Conservation (phyloP, 1,140 invertebrate species). For the Lasaia peninsularis region DNA sequence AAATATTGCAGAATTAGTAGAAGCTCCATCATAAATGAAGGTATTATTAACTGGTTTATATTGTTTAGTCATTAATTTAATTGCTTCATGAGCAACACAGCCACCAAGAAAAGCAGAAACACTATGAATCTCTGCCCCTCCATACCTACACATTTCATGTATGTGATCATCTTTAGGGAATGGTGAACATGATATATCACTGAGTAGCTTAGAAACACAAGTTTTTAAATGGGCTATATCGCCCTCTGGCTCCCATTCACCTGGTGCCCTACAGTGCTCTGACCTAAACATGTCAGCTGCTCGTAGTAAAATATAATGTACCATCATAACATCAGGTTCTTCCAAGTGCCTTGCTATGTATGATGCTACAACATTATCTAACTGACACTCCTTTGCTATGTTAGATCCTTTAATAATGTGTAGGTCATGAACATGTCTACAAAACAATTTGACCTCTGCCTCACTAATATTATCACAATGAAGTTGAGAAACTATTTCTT, state of each 20-base stretch:
- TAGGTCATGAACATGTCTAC: constrained; percentile 90
- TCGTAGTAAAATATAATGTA: constrained; percentile 94
- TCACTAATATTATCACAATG: constrained; percentile 87
- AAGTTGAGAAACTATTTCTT: constrained; percentile 87
- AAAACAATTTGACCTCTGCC: constrained; percentile 88
- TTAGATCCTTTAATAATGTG: constrained; percentile 88
- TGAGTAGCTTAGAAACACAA: constrained; percentile 87
- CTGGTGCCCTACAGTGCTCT: constrained; percentile 94
- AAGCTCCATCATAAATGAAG: constrained; percentile 96
- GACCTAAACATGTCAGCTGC: constrained; percentile 93
- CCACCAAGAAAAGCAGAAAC: constrained; percentile 97
- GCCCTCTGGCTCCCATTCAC: constrained; percentile 92
- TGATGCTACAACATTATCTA: constrained; percentile 52
- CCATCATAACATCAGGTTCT: constrained; percentile 89
- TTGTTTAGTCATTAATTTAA: constrained; percentile 98
- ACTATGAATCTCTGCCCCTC: constrained; percentile 95
- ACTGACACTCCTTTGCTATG: constrained; percentile 87
- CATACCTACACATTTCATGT: constrained; percentile 96
- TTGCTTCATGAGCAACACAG: constrained; percentile 95
- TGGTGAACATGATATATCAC: constrained; percentile 89
- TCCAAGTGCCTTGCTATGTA: constrained; percentile 70
- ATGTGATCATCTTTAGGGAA: constrained; percentile 94
- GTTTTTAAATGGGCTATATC: constrained; percentile 92
- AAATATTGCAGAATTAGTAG: constrained; percentile 89
- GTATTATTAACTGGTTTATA: constrained; percentile 98